Base-by-base conservation (phyloP, 2,888 invertebrate genomes). In the Lycaena phlaeas region DNA sequence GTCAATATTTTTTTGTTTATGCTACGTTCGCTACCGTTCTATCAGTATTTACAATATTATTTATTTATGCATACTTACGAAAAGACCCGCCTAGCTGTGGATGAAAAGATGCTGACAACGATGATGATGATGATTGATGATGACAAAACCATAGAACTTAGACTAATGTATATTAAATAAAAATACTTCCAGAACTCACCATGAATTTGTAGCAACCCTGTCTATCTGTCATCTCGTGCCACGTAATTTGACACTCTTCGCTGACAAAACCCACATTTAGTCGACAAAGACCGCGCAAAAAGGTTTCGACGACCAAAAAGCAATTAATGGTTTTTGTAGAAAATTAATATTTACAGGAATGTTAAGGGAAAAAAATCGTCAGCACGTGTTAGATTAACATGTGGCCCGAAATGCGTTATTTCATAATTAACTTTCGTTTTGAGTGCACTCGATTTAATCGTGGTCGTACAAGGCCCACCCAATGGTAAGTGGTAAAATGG, bases 201-300 rank as follows among this genome's bases (percentile, higher is more conserved):
- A n/a, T n/a, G n/a, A n/a, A n/a, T n/a, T n/a, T n/a, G n/a, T n/a
- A n/a, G n/a, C 75, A 81, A 43, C 81, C 81, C 79, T 81, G 56
- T 30, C 66, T 75, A 82, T 81, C 78, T 70, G 14, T 55, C 64
- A 79, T 78, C 81, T 81, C 77, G 78, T 77, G 78, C 78, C 68
- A 73, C 63, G 84, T 82, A 82, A 84, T 79, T 79, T 81, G 82
- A 84, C 84, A 84, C 84, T 82, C 82, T 82, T 66, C 77, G 37
- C 66, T 82, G 82, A 81, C 82, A 82, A 79, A 79, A 70, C 69
- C 71, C 82, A 82, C 79, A 77, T 82, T 81, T 78, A 75, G 74
- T 72, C 64, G 59, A 64, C 62, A 69, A 62, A 64, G 61, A 61
- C 65, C 56, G 60, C 66, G 72, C 70, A 81, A 82, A 82, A 82